phyloP scores from a whole-genome alignment of 2,888 invertebrate genomes.

The Cephus spinipes region DNA sequence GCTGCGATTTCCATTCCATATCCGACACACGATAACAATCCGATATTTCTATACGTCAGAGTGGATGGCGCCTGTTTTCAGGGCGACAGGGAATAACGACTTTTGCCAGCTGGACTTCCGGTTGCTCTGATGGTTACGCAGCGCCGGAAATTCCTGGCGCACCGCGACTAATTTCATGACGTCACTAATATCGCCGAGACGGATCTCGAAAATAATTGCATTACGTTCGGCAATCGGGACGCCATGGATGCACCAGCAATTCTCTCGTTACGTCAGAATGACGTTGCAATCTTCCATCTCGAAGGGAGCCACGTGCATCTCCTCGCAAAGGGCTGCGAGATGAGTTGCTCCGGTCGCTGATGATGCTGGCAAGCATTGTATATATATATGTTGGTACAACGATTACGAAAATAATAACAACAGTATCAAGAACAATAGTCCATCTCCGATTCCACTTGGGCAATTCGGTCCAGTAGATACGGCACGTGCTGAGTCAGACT shows the following conservation, averaged over 20 bases:
- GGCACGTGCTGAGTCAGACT: background rate
- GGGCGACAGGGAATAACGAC: background rate
- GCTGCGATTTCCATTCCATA: background rate
- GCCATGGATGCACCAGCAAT: background rate
- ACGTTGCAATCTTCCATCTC: background rate
- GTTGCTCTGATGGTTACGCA: constrained; percentile 24
- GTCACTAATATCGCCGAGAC: constrained; percentile 28
- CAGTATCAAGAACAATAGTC: background rate
- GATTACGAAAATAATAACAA: background rate
- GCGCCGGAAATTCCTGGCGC: constrained; percentile 33
- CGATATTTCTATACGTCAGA: background rate
- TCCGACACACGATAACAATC: background rate
- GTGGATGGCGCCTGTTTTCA: background rate
- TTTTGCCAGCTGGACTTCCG: background rate
- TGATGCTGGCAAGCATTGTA: background rate
- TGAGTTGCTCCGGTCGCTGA: background rate
- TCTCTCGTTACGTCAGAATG: background rate
- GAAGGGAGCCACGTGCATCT: background rate
- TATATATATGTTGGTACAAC: background rate
- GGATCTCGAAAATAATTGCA: constrained; percentile 44
- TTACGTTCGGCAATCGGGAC: constrained; percentile 18
- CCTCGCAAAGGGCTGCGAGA: background rate
- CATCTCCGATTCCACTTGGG: background rate
- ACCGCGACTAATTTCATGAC: constrained; percentile 33
- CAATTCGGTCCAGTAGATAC: background rate